Evolutionary conservation across 2,888 invertebrate genomes (phyloP).

Genomic region (Microchrysa polita): DNA sequence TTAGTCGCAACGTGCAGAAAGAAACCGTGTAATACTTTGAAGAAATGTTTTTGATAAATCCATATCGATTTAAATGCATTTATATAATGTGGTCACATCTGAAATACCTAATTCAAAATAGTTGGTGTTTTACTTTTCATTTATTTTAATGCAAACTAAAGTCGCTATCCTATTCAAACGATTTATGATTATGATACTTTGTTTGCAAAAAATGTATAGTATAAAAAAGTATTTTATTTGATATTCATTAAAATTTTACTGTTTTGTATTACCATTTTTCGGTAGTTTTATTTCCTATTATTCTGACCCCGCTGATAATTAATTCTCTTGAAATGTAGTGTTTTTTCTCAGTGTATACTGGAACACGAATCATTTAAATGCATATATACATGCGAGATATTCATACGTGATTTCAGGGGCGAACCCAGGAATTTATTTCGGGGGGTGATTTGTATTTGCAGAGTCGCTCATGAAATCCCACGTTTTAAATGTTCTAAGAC

Average conservation of each 20-base stretch:
- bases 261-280: constrained; percentile 16
- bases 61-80: neutral
- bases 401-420: too few species aligned
- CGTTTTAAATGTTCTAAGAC: too few species aligned
- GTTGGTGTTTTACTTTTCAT: neutral
- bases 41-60: neutral
- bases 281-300: too few species aligned
- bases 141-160: constrained; percentile 11
- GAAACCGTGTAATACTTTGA: neutral
- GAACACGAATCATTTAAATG: too few species aligned
- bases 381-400: too few species aligned
- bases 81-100: neutral
- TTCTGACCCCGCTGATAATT: too few species aligned
- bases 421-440: too few species aligned
- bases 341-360: too few species aligned
- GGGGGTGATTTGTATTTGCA: too few species aligned
- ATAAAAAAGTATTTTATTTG: constrained; percentile 15
- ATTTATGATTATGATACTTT: constrained; percentile 24
- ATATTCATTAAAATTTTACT: constrained; percentile 30
- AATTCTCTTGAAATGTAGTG: too few species aligned
- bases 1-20: neutral
- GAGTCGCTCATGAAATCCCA: too few species aligned
- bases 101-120: neutral
- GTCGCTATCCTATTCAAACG: constrained; percentile 1
- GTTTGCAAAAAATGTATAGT: constrained; percentile 15